A percentile compares a stretch with the other conserved stretches of the same genome.
Evolutionary conservation across 2,888 invertebrate genomes (phyloP).

Genomic region (Glyphotaelius pellucidus): DNA sequence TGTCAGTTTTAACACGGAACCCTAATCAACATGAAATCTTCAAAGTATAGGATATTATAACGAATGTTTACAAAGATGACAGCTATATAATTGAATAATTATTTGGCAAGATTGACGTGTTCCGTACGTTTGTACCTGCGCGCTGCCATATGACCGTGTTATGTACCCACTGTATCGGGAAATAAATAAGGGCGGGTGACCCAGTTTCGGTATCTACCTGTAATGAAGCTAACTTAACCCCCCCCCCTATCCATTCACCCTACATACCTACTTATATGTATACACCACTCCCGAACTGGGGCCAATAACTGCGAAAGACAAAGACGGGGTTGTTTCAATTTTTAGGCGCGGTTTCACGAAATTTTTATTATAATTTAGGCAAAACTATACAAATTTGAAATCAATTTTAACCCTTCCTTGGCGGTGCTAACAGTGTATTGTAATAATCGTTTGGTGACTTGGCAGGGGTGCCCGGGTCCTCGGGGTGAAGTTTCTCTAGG

Average conservation of each 20-base stretch:
- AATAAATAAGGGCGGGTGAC: neutral
- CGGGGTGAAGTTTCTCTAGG: no score
- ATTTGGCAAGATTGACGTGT: neutral
- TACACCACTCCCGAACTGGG: neutral
- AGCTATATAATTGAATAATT: neutral
- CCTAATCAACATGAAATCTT: no score
- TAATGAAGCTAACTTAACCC: neutral
- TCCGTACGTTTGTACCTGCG: neutral
- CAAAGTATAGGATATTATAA: no score
- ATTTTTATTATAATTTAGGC: neutral
- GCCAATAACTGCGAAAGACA: neutral
- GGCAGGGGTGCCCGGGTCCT: no score
- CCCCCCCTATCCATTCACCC: neutral
- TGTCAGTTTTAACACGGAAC: no score
- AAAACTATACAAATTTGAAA: neutral
- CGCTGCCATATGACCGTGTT: neutral
- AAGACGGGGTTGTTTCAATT: neutral
- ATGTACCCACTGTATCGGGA: neutral
- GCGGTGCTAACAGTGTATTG: no score
- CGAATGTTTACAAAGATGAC: no score
- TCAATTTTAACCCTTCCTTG: no score
- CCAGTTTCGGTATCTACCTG: neutral
- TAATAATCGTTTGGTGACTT: no score
- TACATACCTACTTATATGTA: neutral
- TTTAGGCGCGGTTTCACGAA: neutral